Evolutionary conservation across 1,140 invertebrate species (phyloP).

Genomic region (Hypothenemus hampei): DNA sequence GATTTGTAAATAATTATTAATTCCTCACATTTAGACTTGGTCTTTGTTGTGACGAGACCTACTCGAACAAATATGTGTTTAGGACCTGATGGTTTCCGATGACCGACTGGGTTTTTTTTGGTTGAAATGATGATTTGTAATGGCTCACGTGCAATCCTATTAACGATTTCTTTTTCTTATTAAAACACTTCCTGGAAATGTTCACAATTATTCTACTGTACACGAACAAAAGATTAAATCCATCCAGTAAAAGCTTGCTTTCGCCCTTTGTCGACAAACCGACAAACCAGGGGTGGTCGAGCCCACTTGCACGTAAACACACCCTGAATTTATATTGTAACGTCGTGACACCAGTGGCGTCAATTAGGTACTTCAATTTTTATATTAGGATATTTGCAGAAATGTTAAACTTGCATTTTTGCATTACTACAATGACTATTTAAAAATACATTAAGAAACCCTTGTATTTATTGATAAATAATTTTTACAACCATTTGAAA

Average conservation of each 20-base stretch:
- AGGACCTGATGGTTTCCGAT: background rate
- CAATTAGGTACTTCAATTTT: background rate
- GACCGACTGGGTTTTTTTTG: background rate
- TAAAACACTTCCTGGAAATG: too few species aligned
- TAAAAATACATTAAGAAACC: too few species aligned
- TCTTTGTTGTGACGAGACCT: background rate
- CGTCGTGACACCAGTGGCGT: background rate
- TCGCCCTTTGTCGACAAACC: background rate
- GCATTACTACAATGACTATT: too few species aligned
- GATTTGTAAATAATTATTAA: background rate
- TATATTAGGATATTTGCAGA: too few species aligned
- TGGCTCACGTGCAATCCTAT: too few species aligned
- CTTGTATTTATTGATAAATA: too few species aligned
- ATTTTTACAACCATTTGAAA: too few species aligned
- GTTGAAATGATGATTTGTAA: too few species aligned
- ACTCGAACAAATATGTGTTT: background rate
- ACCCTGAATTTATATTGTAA: background rate
- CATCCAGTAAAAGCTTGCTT: background rate
- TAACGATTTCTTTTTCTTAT: too few species aligned
- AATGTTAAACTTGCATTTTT: too few species aligned
- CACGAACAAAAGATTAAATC: too few species aligned
- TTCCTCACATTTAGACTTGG: background rate
- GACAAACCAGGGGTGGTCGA: background rate
- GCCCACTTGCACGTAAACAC: background rate
- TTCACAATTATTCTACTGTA: too few species aligned